Evolutionary conservation across 2,113 vertebrate genomes (phyloP), one percentile per base, ranked within the genome.

Genomic region (Ia io): DNA sequence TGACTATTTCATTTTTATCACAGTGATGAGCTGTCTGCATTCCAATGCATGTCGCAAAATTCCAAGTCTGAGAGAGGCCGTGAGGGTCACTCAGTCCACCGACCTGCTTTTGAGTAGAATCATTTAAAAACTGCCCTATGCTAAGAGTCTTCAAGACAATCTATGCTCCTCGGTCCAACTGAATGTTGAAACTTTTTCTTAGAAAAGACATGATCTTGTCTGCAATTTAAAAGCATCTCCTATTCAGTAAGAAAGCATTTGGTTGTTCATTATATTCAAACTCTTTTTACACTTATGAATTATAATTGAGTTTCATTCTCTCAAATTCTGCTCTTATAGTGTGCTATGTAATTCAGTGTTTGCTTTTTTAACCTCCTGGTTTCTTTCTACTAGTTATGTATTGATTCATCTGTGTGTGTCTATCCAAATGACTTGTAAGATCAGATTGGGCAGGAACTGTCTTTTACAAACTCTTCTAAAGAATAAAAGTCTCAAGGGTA

Each of bases 191-290:
- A 67, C 77, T 37, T 61, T 95, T 93, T 96, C 96, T 96, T 85
- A 93, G 23, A 74, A 82, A 49, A 93, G 73, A 92, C 69, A 92
- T 28, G 40, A 87, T 94, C 88, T 94, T 30, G 40, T 84, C 90
- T 95, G 63, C 78, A 95, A 88, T 95, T 94, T 88, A 79, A 96
- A 95, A 97, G 84, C 61, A 88, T 96, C 90, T 92, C 95, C 76
- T 94, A 47, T 83, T 95, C 61, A 88, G 63, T 53, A 85, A 69
- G 73, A 96, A 96, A 95, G 77, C 97, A 95, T 95, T 94, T 97
- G 92, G 92, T 80, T 49, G 63, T 92, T 80, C 96, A 95, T 97
- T 95, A 95, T 90, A 97, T 90, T 93, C 84, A 96, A 96, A 95
- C 74, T 63, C 69, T 94, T 96, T 94, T 95, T 88, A 90, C 90